Percentiles rank a stretch among this genome's conserved stretches.
Conservation (phyloP, 2,888 invertebrate species). For the Drosophila eohydei region DNA sequence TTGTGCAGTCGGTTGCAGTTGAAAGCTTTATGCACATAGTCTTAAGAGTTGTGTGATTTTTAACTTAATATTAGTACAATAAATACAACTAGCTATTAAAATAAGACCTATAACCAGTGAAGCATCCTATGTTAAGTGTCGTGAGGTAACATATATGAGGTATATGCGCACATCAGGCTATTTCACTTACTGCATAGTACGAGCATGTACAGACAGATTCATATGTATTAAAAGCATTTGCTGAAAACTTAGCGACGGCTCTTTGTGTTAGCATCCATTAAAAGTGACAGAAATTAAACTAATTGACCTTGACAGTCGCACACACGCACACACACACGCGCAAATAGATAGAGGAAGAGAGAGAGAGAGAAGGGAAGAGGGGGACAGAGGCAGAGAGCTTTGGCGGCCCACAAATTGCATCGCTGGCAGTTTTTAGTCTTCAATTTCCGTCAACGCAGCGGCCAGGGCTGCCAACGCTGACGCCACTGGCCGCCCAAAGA, state of each 20-base stretch:
- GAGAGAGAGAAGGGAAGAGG: constrained; percentile 2
- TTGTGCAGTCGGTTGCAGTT: too few species aligned
- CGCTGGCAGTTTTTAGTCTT: constrained; percentile 63
- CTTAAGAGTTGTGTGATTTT: too few species aligned
- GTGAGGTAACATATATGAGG: neutral
- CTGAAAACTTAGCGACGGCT: constrained; percentile 17
- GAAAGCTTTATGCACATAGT: too few species aligned
- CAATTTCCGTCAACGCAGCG: constrained; percentile 64
- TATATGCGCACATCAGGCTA: neutral
- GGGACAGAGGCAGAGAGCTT: constrained; percentile 21
- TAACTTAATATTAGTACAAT: too few species aligned
- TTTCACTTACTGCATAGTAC: neutral
- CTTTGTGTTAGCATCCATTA: constrained; percentile 27
- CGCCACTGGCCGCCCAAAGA: constrained; percentile 38
- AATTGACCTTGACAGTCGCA: constrained; percentile 67
- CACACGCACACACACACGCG: constrained; percentile 31
- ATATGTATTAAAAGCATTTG: neutral
- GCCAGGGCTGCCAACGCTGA: constrained; percentile 18
- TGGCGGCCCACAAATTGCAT: constrained; percentile 65
- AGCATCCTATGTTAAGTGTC: too few species aligned
- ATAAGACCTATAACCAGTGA: too few species aligned
- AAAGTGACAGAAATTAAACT: constrained; percentile 65
- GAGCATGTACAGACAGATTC: too few species aligned
- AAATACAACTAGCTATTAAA: too few species aligned
- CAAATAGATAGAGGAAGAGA: constrained; percentile 27